A percentile compares a stretch with the other conserved stretches of the same genome.
Evolutionary conservation across 2,888 invertebrate species (phyloP).

Genomic region (Ennomos quercinarius): DNA sequence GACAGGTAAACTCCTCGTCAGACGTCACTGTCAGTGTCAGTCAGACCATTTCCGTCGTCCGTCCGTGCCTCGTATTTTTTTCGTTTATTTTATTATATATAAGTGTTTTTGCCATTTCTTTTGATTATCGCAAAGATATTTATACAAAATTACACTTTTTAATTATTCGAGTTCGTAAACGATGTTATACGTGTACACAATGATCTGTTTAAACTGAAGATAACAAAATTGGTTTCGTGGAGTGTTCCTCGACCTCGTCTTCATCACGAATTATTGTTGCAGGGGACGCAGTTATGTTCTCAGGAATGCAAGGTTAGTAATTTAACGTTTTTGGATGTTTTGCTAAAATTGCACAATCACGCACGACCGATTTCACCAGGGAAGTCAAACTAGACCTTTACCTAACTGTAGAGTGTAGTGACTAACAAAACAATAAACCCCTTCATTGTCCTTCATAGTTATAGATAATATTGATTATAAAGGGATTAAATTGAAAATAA

Average conservation of each 20-base stretch:
- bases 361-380: neutral
- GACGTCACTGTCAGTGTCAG: too few relatives aligned
- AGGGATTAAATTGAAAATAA: too few relatives aligned
- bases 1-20: too few relatives aligned
- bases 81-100: conserved; percentile 22
- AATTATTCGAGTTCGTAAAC: neutral
- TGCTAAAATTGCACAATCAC: neutral
- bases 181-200: neutral
- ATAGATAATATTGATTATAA: too few relatives aligned
- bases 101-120: neutral
- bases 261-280: conserved; percentile 63
- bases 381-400: too few relatives aligned
- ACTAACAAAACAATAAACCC: too few relatives aligned
- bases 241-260: conserved; percentile 2
- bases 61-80: neutral
- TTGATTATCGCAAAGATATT: conserved; percentile 1
- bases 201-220: conserved; percentile 1
- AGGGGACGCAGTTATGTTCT: conserved; percentile 87
- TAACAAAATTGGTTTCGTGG: conserved; percentile 11
- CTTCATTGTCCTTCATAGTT: too few relatives aligned
- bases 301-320: conserved; percentile 86
- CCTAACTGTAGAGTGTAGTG: too few relatives aligned
- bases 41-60: neutral
- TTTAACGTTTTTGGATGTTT: conserved; percentile 40
- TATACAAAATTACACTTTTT: neutral